Conservation (phyloP, 2,888 invertebrate species). For the Cryptus viduatorius region DNA sequence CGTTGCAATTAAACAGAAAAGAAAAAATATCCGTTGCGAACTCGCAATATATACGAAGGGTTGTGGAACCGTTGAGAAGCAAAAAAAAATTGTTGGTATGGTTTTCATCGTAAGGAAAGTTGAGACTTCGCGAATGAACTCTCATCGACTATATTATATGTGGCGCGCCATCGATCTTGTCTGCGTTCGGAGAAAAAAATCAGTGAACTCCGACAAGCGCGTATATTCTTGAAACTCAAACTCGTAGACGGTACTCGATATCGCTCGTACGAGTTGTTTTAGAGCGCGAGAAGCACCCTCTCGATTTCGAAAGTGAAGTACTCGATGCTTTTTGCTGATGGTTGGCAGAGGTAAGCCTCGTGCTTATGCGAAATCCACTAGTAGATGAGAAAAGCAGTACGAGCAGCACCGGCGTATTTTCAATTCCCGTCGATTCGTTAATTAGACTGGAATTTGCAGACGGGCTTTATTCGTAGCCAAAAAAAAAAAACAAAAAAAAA, state of each 20-base stretch:
- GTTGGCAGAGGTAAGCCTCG: neutral
- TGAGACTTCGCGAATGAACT: neutral
- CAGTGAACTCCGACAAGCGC: no score
- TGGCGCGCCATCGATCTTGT: neutral
- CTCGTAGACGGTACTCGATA: constrained; percentile 1
- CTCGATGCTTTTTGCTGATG: neutral
- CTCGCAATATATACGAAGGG: neutral
- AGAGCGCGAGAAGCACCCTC: constrained; percentile 15
- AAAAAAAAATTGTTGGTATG: neutral
- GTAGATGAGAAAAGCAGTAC: neutral
- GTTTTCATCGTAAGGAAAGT: neutral
- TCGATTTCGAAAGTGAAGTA: constrained; percentile 1
- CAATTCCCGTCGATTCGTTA: constrained; percentile 37
- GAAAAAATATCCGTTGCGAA: neutral
- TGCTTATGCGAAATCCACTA: neutral
- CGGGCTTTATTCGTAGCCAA: neutral
- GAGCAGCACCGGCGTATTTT: neutral
- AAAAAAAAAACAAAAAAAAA: neutral
- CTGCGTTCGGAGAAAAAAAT: neutral
- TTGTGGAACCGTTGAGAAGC: neutral
- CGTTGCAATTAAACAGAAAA: neutral
- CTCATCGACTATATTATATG: neutral
- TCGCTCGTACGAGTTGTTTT: neutral
- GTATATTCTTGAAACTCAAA: neutral
- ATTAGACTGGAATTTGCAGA: constrained; percentile 21